Conservation (phyloP, 2,113 vertebrate species). For the Corythoichthys intestinalis region DNA sequence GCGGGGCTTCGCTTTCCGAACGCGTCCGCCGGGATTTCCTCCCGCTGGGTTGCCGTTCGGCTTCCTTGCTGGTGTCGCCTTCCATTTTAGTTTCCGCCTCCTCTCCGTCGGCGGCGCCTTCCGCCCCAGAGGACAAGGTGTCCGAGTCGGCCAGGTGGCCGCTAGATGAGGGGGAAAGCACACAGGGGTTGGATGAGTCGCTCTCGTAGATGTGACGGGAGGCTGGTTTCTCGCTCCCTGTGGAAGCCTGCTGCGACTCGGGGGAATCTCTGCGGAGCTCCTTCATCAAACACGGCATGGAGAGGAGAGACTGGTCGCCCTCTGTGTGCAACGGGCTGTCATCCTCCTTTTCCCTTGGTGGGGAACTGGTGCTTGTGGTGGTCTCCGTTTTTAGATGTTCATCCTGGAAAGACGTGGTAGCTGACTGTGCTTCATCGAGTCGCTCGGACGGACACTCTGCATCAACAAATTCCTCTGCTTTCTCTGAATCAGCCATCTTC, state of each 20-base stretch:
- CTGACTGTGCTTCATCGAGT: conserved; percentile 71
- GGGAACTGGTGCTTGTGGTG: conserved; percentile 68
- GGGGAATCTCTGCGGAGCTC: conserved; percentile 90
- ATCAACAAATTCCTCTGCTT: conserved; percentile 83
- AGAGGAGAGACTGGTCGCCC: conserved; percentile 80
- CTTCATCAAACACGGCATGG: conserved; percentile 94
- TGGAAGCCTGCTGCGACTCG: conserved; percentile 84
- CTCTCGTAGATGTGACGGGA: conserved; percentile 82
- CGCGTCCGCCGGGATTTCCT: conserved; percentile 88
- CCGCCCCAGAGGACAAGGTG: conserved; percentile 90
- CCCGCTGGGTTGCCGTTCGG: conserved; percentile 51
- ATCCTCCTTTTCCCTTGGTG: conserved; percentile 73
- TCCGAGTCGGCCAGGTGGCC: conserved; percentile 96
- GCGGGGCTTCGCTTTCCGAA: conserved; percentile 86
- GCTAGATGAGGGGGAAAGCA: conserved; percentile 95
- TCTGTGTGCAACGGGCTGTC: conserved; percentile 66
- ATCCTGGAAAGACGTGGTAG: conserved; percentile 62
- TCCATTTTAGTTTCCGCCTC: conserved; percentile 54
- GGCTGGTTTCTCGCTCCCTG: conserved; percentile 78
- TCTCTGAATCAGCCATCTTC: conserved; percentile 95
- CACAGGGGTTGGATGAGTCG: conserved; percentile 93
- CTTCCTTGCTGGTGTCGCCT: conserved; percentile 62
- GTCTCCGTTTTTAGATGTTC: conserved; percentile 78
- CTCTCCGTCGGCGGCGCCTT: conserved; percentile 64
- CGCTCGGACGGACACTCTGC: conserved; percentile 78